Percentiles rank a stretch among this genome's conserved stretches.
Evolutionary conservation across 2,797 vertebrate species (phyloP).

Genomic region (Thripadectes ignobilis): DNA sequence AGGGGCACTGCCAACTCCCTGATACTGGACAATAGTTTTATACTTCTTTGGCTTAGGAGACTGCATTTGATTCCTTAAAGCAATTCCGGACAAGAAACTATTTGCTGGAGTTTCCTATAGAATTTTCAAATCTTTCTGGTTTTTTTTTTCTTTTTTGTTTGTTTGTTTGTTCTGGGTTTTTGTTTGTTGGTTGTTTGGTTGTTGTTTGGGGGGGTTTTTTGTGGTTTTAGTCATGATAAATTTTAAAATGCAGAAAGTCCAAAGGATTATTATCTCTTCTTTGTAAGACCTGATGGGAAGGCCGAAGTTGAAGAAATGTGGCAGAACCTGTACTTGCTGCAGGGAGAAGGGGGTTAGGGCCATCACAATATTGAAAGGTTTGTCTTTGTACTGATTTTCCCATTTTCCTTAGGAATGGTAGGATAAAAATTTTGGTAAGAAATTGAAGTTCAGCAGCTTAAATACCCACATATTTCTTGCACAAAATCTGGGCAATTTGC

Average conservation of each 20-base stretch:
- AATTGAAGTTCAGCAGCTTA: slow-evolving; percentile 23
- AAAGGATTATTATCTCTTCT: background rate
- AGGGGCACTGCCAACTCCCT: background rate
- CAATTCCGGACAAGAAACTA: background rate
- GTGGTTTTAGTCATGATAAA: background rate
- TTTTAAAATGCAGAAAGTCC: background rate
- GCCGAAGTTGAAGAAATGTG: background rate
- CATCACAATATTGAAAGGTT: background rate
- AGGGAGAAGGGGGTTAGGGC: background rate
- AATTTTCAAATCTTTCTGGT: background rate
- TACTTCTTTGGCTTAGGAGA: background rate
- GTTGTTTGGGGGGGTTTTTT: too few relatives aligned
- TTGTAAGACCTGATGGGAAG: background rate
- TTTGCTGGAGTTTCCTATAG: background rate
- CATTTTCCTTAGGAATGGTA: slow-evolving; percentile 16
- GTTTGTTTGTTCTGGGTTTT: too few relatives aligned
- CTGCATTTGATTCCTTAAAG: background rate
- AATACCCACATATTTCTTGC: slow-evolving; percentile 45
- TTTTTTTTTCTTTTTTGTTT: background rate
- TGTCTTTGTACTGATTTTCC: background rate
- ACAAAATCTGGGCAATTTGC: slow-evolving; percentile 64
- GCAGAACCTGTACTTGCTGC: background rate
- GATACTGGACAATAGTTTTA: background rate
- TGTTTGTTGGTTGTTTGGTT: too few relatives aligned
- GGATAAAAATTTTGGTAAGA: slow-evolving; percentile 19